Percentiles rank a stretch among this genome's conserved stretches.
phyloP scores from a whole-genome alignment of 1,140 invertebrate species.

The Sinella curviseta region DNA sequence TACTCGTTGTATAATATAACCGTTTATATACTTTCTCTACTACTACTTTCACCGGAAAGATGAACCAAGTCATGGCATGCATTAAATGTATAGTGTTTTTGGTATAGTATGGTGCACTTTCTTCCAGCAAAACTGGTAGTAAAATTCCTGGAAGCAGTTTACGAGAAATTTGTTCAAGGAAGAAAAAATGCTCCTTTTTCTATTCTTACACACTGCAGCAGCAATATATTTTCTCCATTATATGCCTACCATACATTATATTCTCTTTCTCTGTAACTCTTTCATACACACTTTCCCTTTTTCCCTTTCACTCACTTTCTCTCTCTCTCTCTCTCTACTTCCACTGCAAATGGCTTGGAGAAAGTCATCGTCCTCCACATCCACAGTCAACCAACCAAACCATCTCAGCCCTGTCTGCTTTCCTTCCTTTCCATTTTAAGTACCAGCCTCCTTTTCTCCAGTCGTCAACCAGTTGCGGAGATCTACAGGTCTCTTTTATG shows the following conservation, averaged over 20 bases:
- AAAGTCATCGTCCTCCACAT: slow-evolving; percentile 25
- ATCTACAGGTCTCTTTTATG: slow-evolving; percentile 22
- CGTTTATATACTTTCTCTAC: neutral
- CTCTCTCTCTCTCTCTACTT: neutral
- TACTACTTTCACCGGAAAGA: neutral
- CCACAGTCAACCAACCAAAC: slow-evolving; percentile 18
- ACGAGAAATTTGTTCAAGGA: neutral
- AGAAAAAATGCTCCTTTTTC: neutral
- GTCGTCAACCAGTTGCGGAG: slow-evolving; percentile 19
- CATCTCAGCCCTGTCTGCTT: slow-evolving; percentile 3
- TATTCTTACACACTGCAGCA: too few species aligned
- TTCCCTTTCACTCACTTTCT: neutral
- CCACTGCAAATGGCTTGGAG: slow-evolving; percentile 5
- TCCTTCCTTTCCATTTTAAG: slow-evolving; percentile 26
- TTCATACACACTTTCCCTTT: neutral
- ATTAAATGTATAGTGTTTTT: too few species aligned
- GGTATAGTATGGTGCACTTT: too few species aligned
- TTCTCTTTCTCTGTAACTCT: too few species aligned
- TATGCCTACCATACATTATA: too few species aligned
- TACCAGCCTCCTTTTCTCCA: slow-evolving; percentile 24
- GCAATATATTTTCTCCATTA: too few species aligned
- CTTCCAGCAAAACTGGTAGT: too few species aligned
- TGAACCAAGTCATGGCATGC: too few species aligned
- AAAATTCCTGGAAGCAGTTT: neutral
- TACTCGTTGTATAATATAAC: neutral